Evolutionary conservation across 2,888 invertebrate genomes (phyloP).

Genomic region (Laspeyria flexula): DNA sequence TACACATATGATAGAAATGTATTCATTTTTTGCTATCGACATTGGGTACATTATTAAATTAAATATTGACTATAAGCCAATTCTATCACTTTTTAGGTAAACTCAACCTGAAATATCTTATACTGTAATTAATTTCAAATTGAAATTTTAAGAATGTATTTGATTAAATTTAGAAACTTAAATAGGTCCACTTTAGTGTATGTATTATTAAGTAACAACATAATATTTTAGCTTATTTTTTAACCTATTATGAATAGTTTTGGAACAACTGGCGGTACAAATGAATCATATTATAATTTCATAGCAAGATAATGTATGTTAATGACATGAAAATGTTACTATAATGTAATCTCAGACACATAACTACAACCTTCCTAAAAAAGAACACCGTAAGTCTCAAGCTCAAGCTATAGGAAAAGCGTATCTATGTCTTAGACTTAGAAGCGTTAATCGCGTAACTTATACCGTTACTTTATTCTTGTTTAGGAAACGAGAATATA

Average conservation of each 20-base stretch:
- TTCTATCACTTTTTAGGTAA: constrained; percentile 43
- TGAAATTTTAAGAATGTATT: constrained; percentile 28
- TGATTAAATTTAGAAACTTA: constrained; percentile 11
- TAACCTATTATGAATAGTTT: constrained; percentile 41
- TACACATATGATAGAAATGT: constrained; percentile 73
- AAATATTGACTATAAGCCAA: constrained; percentile 42
- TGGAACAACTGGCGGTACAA: constrained; percentile 44
- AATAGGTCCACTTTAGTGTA: constrained; percentile 12
- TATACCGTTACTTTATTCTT: too few relatives aligned
- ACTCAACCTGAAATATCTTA: constrained; percentile 21
- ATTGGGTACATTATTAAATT: constrained; percentile 69
- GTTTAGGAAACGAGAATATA: too few relatives aligned
- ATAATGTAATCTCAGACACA: constrained; percentile 18
- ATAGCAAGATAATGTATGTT: constrained; percentile 46
- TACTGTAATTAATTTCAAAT: constrained; percentile 15
- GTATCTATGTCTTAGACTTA: too few relatives aligned
- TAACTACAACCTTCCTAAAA: too few relatives aligned
- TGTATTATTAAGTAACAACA: constrained; percentile 41
- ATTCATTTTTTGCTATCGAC: constrained; percentile 64
- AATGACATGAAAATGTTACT: constrained; percentile 10
- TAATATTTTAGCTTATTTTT: constrained; percentile 48
- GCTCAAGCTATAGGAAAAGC: too few relatives aligned
- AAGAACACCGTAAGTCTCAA: too few relatives aligned
- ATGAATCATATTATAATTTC: constrained; percentile 47
- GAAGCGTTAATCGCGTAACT: too few relatives aligned